Evolutionary conservation across 2,888 invertebrate genomes (phyloP), one percentile per base, ranked within the genome.

Genomic region (Agriopis aurantiaria): DNA sequence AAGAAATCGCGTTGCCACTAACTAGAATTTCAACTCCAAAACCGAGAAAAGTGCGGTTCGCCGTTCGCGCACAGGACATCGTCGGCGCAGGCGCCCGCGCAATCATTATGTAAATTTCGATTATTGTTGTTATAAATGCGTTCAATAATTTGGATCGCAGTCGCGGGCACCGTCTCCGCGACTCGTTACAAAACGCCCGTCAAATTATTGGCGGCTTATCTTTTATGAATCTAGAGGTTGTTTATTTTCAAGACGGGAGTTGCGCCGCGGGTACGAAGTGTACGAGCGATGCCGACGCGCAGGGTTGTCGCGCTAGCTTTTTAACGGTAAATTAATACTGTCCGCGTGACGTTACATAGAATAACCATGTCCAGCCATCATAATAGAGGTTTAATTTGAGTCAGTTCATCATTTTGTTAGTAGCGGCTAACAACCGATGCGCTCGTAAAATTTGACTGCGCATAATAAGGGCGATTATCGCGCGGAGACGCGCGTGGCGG

Each of bases 1-100:
- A 92, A 92, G 91, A 93, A 92, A 92, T 91, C 91, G 91, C 91
- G 89, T 89, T 87, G 79, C 86, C 88, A 87, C 93, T 94, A 93
- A 94, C 93, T 93, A 94, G 94, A 94, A 94, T 93, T 94, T 91
- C 84, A 91, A 87, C 87, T 91, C 91, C 86, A 91, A 94, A 93
- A 94, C 94, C 89, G 84, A 94, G 93, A 93, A 93, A 91, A 93
- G 87, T 89, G 85, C 78, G 75, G 76, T 69, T 80, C 86, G 83
- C 83, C 82, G 86, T 81, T 82, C 83, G 80, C 81, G 82, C 84
- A 83, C 84, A 85, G 86, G 88, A 87, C 88, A 85, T 85, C 84
- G 72, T 57, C 71, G 66, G 69, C 72, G 86, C 86, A 87, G 92
- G 93, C 93, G 93, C 93, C 92, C 88, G 85, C 85, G 89, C 85